Conservation (phyloP, 2,888 invertebrate species). For the Orthosia gothica region DNA sequence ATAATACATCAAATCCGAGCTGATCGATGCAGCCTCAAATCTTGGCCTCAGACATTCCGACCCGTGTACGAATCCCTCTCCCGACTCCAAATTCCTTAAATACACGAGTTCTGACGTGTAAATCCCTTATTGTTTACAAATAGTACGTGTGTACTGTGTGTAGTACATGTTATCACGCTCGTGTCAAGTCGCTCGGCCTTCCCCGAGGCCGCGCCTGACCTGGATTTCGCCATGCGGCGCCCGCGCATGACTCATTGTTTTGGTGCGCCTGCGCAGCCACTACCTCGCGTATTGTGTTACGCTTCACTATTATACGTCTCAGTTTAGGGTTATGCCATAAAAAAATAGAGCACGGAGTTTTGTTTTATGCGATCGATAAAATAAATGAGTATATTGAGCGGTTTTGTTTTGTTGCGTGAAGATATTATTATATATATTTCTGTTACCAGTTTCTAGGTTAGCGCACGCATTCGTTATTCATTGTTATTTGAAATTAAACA, state of each 20-base stretch:
- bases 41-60: conserved; percentile 38
- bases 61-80: conserved; percentile 21
- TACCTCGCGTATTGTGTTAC: conserved; percentile 68
- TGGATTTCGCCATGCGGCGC: conserved; percentile 80
- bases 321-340: conserved; percentile 57
- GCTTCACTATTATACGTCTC: conserved; percentile 55
- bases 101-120: conserved; percentile 34
- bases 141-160: conserved; percentile 48
- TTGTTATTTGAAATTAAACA: conserved; percentile 34
- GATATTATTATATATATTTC: conserved; percentile 36
- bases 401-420: conserved; percentile 49
- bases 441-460: conserved; percentile 60
- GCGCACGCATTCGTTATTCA: conserved; percentile 28
- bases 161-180: conserved; percentile 59
- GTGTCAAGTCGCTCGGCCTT: conserved; percentile 79
- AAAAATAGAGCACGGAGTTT: conserved; percentile 58
- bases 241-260: conserved; percentile 83
- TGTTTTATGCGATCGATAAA: conserved; percentile 63
- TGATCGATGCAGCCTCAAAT: conserved; percentile 21
- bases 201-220: conserved; percentile 85
- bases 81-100: conserved; percentile 38
- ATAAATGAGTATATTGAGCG: conserved; percentile 48
- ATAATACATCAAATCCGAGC: conserved; percentile 36
- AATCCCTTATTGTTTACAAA: conserved; percentile 68
- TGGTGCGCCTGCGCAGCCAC: conserved; percentile 71